These are phyloP conservation scores for Himalopsyche anomala DNA, from an alignment of 2,888 invertebrate genomes.

Conservation along the genomic window DNA sequence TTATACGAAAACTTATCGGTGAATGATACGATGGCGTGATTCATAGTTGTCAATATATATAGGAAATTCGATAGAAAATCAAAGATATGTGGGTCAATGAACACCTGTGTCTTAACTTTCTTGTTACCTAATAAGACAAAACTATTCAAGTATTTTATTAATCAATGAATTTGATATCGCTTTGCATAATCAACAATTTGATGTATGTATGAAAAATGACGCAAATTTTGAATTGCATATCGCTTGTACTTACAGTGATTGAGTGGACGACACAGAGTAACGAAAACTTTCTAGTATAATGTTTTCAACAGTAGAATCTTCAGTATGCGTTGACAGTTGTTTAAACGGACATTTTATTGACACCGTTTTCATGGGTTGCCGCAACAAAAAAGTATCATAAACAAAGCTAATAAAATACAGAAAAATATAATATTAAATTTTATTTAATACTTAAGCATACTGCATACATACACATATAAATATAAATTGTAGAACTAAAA, in stretches of 20 bases:
- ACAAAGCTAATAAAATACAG: neutral
- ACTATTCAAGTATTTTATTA: neutral
- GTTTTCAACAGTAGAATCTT: neutral
- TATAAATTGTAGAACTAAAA: too few relatives aligned
- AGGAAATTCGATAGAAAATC: constrained; percentile 8
- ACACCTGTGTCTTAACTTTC: neutral
- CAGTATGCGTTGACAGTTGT: constrained; percentile 1
- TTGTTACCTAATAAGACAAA: neutral
- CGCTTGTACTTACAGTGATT: neutral
- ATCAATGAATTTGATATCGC: constrained; percentile 4
- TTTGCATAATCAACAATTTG: neutral
- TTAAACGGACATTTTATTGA: constrained; percentile 23
- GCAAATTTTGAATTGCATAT: neutral
- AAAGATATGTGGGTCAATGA: neutral
- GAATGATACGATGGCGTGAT: neutral
- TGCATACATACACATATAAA: neutral
- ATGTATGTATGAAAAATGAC: neutral
- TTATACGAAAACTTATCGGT: neutral
- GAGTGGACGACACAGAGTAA: neutral
- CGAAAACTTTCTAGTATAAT: constrained; percentile 27
- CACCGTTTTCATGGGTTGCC: constrained; percentile 25
- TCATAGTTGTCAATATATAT: neutral
- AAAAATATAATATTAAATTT: neutral
- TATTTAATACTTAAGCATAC: neutral
- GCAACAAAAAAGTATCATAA: neutral